These are phyloP conservation scores for Contarinia nasturtii DNA, from an alignment of 1,140 invertebrate genomes.

Conservation along the genomic window DNA sequence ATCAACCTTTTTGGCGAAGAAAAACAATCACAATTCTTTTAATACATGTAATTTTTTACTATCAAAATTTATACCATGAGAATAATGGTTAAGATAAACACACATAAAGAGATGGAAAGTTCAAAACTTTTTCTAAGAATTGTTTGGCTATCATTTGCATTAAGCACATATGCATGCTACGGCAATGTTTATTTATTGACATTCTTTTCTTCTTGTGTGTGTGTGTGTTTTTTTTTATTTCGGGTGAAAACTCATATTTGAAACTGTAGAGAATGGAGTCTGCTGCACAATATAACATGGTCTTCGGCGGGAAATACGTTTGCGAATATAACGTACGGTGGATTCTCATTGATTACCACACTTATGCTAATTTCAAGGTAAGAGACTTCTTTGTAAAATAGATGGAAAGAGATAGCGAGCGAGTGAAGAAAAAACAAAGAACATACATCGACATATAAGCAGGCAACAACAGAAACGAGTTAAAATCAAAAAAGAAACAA, in stretches of 20 bases:
- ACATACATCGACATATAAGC: too few relatives aligned
- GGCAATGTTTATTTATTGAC: too few relatives aligned
- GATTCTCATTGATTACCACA: slow-evolving; percentile 2
- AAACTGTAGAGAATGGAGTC: slow-evolving; percentile 3
- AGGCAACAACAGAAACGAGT: not conserved
- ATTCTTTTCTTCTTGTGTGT: too few relatives aligned
- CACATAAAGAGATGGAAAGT: too few relatives aligned
- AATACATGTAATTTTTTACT: too few relatives aligned
- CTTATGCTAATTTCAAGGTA: slow-evolving; percentile 5
- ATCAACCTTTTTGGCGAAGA: too few relatives aligned
- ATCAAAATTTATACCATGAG: too few relatives aligned
- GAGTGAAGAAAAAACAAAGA: not conserved
- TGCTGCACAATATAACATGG: slow-evolving; percentile 5
- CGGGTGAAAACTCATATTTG: not conserved
- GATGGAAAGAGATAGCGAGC: not conserved
- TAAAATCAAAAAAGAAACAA: not conserved
- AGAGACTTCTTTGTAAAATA: not conserved
- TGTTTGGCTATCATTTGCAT: too few relatives aligned
- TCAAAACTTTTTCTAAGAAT: too few relatives aligned
- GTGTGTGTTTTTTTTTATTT: not conserved
- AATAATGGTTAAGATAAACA: too few relatives aligned
- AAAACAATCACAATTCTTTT: too few relatives aligned
- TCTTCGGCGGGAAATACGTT: slow-evolving; percentile 3
- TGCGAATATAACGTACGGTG: slow-evolving; percentile 5
- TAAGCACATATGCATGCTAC: too few relatives aligned